A percentile compares a stretch with the other conserved stretches of the same genome.
These are phyloP conservation scores for Apodemia hepburni DNA, from an alignment of 2,888 invertebrate genomes.

Conservation along the genomic window DNA sequence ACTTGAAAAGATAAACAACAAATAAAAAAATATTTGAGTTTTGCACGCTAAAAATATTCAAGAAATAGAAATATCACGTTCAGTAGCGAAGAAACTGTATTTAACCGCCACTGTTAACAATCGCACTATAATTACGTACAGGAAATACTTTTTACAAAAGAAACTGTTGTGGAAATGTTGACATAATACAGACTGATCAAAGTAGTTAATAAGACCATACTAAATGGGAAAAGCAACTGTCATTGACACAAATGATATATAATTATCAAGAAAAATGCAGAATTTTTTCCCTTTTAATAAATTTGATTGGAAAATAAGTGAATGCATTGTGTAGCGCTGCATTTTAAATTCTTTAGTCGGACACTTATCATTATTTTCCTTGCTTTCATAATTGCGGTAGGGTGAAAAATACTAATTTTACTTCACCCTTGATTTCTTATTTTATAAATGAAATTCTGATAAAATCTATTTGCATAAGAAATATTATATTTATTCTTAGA, in stretches of 20 bases:
- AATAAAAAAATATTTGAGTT: too few relatives aligned
- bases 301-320: constrained; percentile 12
- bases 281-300: constrained; percentile 5
- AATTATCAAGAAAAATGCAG: constrained; percentile 31
- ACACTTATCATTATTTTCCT: constrained; percentile 6
- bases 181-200: constrained; percentile 34
- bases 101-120: neutral
- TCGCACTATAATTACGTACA: neutral
- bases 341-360: constrained; percentile 15
- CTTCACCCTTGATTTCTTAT: neutral
- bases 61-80: too few relatives aligned
- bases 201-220: constrained; percentile 24
- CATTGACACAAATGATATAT: constrained; percentile 31
- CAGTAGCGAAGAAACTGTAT: too few relatives aligned
- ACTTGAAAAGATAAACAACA: too few relatives aligned
- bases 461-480: too few relatives aligned
- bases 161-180: constrained; percentile 36
- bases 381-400: constrained; percentile 1
- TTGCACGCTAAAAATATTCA: too few relatives aligned
- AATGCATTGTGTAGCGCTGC: constrained; percentile 12
- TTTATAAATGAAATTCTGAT: too few relatives aligned
- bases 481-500: too few relatives aligned
- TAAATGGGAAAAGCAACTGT: constrained; percentile 23
- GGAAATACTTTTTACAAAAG: constrained; percentile 20
- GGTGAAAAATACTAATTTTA: neutral